Evolutionary conservation across 2,888 invertebrate species (phyloP).

Genomic region (Drosophila falleni): DNA sequence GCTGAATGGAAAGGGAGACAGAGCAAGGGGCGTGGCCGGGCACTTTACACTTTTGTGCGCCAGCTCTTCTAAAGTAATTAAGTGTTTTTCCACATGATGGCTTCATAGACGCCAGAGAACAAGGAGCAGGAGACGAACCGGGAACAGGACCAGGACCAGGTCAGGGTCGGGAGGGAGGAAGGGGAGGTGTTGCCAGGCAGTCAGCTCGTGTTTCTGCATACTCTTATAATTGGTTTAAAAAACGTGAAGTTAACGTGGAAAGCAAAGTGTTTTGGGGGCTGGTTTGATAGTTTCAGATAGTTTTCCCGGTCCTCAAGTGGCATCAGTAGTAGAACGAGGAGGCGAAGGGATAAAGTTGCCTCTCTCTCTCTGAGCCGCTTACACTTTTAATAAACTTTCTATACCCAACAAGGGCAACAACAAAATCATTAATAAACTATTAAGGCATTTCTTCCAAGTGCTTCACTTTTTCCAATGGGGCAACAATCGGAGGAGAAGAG

Average conservation of each 20-base stretch:
- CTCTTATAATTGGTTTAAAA: constrained; percentile 80
- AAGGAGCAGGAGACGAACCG: constrained; percentile 9
- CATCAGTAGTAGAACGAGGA: not conserved
- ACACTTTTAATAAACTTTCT: constrained; percentile 70
- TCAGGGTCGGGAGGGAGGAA: not conserved
- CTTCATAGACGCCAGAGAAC: constrained; percentile 69
- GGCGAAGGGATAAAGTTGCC: not conserved
- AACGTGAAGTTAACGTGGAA: constrained; percentile 60
- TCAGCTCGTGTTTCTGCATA: constrained; percentile 48
- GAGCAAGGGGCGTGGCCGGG: constrained; percentile 61
- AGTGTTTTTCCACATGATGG: constrained; percentile 79
- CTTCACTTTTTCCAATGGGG: constrained; percentile 18
- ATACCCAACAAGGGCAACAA: constrained; percentile 37
- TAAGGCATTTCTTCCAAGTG: constrained; percentile 63
- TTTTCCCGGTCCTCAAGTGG: constrained; percentile 40
- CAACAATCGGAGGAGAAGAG: not conserved
- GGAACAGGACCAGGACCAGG: not conserved
- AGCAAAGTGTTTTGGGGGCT: constrained; percentile 68
- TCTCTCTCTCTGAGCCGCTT: constrained; percentile 34
- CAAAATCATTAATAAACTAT: constrained; percentile 79
- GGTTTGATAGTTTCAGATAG: constrained; percentile 69
- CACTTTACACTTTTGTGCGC: constrained; percentile 77
- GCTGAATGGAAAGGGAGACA: not conserved
- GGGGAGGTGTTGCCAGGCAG: constrained; percentile 50
- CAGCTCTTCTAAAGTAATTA: constrained; percentile 79